These are phyloP conservation scores for Sarcophilus harrisii DNA, from an alignment of 2,797 vertebrate species.

Conservation along the genomic window DNA sequence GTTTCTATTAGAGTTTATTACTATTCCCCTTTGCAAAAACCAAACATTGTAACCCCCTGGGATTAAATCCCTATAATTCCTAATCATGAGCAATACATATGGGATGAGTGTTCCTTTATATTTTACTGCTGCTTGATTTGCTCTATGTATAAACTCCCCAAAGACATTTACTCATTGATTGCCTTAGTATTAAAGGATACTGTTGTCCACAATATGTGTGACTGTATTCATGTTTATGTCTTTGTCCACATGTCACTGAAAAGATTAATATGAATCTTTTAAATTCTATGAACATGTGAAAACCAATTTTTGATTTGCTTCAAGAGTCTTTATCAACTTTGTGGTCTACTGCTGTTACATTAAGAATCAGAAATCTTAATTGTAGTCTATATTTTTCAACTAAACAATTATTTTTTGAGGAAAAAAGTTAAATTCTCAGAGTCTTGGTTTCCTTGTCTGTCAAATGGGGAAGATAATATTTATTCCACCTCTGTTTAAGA, in stretches of 20 bases:
- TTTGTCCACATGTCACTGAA: not conserved
- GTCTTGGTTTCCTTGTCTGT: too few relatives aligned
- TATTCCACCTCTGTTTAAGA: not conserved
- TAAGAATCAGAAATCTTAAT: not conserved
- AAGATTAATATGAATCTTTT: not conserved
- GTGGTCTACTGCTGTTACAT: not conserved
- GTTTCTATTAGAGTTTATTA: constrained; percentile 85
- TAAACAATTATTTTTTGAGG: not conserved
- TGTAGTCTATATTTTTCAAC: not conserved
- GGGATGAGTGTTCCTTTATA: constrained; percentile 45
- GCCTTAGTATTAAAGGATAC: not conserved
- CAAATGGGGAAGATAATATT: not conserved
- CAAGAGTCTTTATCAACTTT: not conserved
- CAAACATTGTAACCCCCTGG: constrained; percentile 70
- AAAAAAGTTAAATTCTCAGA: not conserved
- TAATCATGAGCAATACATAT: constrained; percentile 71
- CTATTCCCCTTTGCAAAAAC: constrained; percentile 71
- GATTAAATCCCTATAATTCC: constrained; percentile 63
- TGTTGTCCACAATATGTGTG: not conserved
- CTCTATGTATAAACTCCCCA: constrained; percentile 54
- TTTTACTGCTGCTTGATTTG: constrained; percentile 51
- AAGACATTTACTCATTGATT: not conserved
- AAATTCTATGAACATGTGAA: not conserved
- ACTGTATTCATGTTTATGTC: not conserved
- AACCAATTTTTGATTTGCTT: not conserved